phyloP scores from a whole-genome alignment of 2,888 invertebrate genomes.

The Sympetrum striolatum region DNA sequence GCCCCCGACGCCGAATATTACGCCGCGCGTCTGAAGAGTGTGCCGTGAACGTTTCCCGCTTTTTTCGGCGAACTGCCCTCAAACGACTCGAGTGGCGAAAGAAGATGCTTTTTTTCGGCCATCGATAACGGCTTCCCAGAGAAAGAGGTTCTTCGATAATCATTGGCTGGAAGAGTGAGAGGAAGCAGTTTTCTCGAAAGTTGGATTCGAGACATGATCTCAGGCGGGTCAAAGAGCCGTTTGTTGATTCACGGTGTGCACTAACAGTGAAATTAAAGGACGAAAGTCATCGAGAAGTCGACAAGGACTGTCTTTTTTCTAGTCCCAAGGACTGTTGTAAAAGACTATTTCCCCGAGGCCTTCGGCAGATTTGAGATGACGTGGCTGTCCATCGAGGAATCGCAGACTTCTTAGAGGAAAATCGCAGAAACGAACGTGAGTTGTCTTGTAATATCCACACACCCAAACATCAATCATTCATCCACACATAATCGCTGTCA shows the following conservation, averaged over 20 bases:
- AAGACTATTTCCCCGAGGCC: not conserved
- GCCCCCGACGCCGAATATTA: not conserved
- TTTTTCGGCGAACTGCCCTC: not conserved
- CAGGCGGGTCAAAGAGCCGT: not conserved
- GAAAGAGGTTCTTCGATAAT: not conserved
- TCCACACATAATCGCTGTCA: not conserved
- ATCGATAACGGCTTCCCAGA: not conserved
- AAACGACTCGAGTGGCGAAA: not conserved
- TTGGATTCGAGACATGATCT: not conserved
- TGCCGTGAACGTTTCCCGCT: too few relatives aligned
- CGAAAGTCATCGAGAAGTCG: not conserved
- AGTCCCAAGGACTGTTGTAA: not conserved
- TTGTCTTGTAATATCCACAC: not conserved
- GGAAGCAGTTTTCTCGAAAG: not conserved
- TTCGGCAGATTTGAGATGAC: slow-evolving; percentile 12
- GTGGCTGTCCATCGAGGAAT: not conserved
- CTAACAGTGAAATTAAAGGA: not conserved
- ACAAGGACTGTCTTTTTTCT: not conserved
- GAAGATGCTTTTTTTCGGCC: not conserved
- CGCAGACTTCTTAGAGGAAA: not conserved
- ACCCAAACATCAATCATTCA: not conserved
- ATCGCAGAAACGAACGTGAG: slow-evolving; percentile 1
- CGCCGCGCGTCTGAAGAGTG: too few relatives aligned
- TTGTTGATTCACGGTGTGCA: not conserved
- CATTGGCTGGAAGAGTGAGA: not conserved